Evolutionary conservation across 2,797 vertebrate genomes (phyloP).

Genomic region (Craterocephalus amniculus): DNA sequence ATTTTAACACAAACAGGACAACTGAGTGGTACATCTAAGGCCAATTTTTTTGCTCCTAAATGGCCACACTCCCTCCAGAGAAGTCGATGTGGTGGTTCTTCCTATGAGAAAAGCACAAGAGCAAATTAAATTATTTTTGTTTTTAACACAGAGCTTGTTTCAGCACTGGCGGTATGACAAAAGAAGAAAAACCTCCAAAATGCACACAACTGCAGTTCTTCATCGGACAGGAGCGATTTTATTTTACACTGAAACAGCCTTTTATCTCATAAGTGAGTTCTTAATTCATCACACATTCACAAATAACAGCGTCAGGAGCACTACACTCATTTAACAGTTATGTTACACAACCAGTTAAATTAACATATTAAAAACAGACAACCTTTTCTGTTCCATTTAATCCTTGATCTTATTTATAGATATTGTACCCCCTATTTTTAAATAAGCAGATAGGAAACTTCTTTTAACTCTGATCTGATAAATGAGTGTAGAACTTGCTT

Average conservation of each 20-base stretch:
- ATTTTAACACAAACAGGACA: not conserved
- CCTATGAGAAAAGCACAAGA: not conserved
- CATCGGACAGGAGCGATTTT: conserved; percentile 41
- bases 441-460: not conserved
- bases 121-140: not conserved
- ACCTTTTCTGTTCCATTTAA: not conserved
- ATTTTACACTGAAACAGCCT: conserved; percentile 48
- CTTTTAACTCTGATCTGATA: conserved; percentile 12
- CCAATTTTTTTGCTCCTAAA: not conserved
- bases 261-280: conserved; percentile 22
- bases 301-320: not conserved
- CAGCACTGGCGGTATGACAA: not conserved
- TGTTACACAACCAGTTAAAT: conserved; percentile 1
- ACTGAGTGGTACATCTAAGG: not conserved
- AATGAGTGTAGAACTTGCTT: not conserved
- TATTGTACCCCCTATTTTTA: not conserved
- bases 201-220: conserved; percentile 5
- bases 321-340: conserved; percentile 31
- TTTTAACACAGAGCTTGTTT: not conserved
- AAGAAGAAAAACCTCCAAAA: not conserved
- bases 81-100: too few relatives aligned
- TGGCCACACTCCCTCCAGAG: too few relatives aligned
- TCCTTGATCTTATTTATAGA: not conserved
- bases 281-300: not conserved
- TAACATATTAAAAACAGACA: not conserved